phyloP scores from a whole-genome alignment of 2,888 invertebrate genomes.

The Agonopterix subpropinquella region DNA sequence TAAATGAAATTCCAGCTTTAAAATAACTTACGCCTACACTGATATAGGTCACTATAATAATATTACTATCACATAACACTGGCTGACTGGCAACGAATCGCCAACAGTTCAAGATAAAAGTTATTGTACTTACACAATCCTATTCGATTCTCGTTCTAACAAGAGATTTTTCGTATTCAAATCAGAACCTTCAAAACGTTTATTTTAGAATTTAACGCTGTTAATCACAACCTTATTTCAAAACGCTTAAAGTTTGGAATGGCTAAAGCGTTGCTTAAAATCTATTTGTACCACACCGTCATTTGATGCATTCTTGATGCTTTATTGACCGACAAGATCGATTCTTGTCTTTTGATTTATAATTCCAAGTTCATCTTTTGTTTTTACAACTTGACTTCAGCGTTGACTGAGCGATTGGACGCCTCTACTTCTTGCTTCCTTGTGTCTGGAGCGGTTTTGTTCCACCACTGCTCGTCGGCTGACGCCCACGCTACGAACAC shows the following conservation, averaged over 20 bases:
- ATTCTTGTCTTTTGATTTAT: neutral
- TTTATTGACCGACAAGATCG: no score
- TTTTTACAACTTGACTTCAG: constrained; percentile 51
- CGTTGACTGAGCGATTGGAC: constrained; percentile 40
- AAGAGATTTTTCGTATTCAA: no score
- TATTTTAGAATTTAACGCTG: no score
- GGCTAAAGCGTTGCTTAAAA: no score
- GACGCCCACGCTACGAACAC: constrained; percentile 84
- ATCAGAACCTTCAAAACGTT: no score
- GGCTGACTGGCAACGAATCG: constrained; percentile 39
- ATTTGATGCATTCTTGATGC: no score
- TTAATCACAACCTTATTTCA: no score
- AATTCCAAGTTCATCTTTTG: constrained; percentile 7
- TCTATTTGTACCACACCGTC: no score
- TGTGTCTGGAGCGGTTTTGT: constrained; percentile 63
- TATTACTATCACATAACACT: constrained; percentile 62
- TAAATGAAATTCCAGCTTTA: no score
- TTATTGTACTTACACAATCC: neutral
- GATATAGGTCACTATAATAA: constrained; percentile 1
- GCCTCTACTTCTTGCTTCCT: constrained; percentile 45
- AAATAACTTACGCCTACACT: no score
- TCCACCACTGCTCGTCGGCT: constrained; percentile 88
- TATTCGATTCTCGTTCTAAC: neutral
- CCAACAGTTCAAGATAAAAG: constrained; percentile 20
- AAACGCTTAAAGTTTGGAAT: no score